phyloP scores from a whole-genome alignment of 2,888 invertebrate genomes.

The Phortica okadai region DNA sequence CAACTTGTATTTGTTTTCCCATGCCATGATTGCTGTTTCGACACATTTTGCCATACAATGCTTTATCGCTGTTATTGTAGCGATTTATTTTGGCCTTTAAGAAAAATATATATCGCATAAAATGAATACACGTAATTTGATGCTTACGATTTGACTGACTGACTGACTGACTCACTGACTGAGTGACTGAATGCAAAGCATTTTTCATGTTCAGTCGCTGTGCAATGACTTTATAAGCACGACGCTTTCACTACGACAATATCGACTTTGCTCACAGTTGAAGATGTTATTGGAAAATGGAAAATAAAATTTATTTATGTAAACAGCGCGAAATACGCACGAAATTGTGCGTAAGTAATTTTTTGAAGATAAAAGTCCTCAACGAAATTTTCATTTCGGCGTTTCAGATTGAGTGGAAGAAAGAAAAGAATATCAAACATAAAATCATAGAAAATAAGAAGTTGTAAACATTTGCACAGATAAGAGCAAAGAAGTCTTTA shows the following conservation, averaged over 20 bases:
- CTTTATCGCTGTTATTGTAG: not conserved
- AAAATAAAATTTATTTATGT: constrained; percentile 22
- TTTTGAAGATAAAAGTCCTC: constrained; percentile 7
- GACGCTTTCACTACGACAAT: not conserved
- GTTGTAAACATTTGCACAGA: not conserved
- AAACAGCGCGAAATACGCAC: constrained; percentile 50
- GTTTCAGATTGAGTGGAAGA: not conserved
- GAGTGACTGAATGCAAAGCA: not conserved
- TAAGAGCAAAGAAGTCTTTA: not conserved
- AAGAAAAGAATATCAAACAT: not conserved
- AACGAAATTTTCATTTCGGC: not conserved
- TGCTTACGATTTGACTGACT: not conserved
- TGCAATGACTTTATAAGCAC: not conserved
- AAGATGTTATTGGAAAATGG: not conserved
- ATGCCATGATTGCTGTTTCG: not conserved
- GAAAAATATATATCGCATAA: not conserved
- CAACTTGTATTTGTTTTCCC: not conserved
- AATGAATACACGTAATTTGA: not conserved
- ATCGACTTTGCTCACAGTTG: not conserved
- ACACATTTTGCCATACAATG: not conserved
- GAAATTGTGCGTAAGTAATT: constrained; percentile 67
- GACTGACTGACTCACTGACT: too few species aligned
- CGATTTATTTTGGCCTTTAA: constrained; percentile 8
- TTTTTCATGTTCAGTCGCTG: constrained; percentile 7
- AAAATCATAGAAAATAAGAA: not conserved